These are phyloP conservation scores for Mormoops blainvillei DNA, from an alignment of 2,113 vertebrate genomes.

Conservation along the genomic window DNA sequence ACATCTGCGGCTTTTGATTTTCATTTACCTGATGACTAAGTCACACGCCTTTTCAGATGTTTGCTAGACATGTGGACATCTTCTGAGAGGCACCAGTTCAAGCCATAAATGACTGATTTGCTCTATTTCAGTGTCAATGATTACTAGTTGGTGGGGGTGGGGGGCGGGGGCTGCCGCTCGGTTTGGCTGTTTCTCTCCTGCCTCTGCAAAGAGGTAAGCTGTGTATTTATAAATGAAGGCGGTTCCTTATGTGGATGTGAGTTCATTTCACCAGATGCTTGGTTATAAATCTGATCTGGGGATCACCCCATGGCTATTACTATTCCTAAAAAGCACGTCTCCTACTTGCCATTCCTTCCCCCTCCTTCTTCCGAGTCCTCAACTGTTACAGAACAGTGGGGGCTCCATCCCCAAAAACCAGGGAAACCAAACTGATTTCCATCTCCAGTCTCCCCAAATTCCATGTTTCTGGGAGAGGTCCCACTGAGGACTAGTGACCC, in stretches of 20 bases:
- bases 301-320: rapidly evolving
- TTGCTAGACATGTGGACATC: not conserved
- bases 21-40: not conserved
- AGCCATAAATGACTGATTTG: not conserved
- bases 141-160: rapidly evolving
- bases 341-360: not conserved
- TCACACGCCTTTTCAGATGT: not conserved
- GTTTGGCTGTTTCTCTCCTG: not conserved
- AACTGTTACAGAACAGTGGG: rapidly evolving
- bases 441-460: not conserved
- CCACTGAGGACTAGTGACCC: no score
- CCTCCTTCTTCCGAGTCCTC: not conserved
- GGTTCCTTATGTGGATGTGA: rapidly evolving
- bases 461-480: not conserved
- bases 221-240: rapidly evolving
- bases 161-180: no score
- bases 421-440: not conserved
- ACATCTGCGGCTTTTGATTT: rapidly evolving
- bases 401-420: rapidly evolving
- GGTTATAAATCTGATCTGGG: not conserved
- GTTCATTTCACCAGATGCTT: rapidly evolving
- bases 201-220: not conserved
- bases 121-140: rapidly evolving
- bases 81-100: not conserved
- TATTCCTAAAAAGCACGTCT: not conserved